Base-by-base conservation (phyloP, 1,140 invertebrate genomes). In the Steinernema khuongi region DNA sequence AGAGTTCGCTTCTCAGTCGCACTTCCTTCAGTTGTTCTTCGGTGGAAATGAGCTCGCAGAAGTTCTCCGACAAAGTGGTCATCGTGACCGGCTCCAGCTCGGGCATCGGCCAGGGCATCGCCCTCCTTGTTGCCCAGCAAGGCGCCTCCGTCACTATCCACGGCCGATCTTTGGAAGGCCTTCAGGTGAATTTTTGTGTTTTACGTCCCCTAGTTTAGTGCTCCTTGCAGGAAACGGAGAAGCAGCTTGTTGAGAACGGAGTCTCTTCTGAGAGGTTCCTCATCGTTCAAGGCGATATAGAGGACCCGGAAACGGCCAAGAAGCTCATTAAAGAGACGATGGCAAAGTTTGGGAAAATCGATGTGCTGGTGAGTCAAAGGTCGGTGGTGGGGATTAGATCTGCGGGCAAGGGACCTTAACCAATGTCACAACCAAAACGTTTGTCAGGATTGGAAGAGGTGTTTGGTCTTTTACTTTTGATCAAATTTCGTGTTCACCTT, bases 331-430 rank as follows among this genome's bases (percentile, higher is more conserved):
- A 74, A 14, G 74, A 75, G 30, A 81, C 80, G 14, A 31, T 81
- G n/a, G 30, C 77, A n/a, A 81, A 77, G 26, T 81, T 81, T 32
- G 80, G 79, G 14, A 43, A 77, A 43, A 22, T 81, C 17, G 75
- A 81, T 50, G 68, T 81, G 60, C 32, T 81, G 31, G 80, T 81
- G 44, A 60, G 50, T n/a, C n/a, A n/a, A n/a, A n/a, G n/a, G n/a
- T n/a, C n/a, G n/a, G n/a, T n/a, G n/a, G n/a, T n/a, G n/a, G n/a
- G n/a, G n/a, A n/a, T n/a, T n/a, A n/a, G n/a, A n/a, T n/a, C n/a
- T n/a, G n/a, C n/a, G n/a, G n/a, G n/a, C n/a, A n/a, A n/a, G n/a
- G n/a, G n/a, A n/a, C n/a, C n/a, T n/a, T n/a, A n/a, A n/a, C n/a
- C n/a, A n/a, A n/a, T n/a, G n/a, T n/a, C n/a, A n/a, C n/a, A n/a